These are phyloP conservation scores for Diarsia mendica DNA, from an alignment of 2,888 invertebrate species.

Conservation along the genomic window DNA sequence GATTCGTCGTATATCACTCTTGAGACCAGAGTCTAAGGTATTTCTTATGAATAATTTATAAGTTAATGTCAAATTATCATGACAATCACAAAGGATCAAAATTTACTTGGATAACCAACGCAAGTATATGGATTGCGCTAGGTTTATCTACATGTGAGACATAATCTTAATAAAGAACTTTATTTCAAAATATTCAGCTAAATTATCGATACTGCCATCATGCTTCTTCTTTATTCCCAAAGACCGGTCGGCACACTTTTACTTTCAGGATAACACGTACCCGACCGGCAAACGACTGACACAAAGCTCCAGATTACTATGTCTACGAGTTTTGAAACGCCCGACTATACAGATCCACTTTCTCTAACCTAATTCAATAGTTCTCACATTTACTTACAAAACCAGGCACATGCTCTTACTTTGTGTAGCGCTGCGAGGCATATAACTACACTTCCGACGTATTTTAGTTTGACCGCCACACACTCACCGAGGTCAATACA, in stretches of 20 bases:
- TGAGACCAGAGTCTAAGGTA: background rate
- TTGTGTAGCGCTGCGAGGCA: conserved; percentile 1
- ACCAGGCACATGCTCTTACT: background rate
- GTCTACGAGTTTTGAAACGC: background rate
- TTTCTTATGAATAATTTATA: conserved; percentile 15
- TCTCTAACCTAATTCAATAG: background rate
- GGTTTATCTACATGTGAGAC: background rate
- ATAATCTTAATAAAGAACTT: background rate
- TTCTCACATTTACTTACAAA: background rate
- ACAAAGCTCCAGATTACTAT: background rate
- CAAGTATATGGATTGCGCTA: background rate
- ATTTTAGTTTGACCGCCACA: conserved; percentile 76
- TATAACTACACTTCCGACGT: conserved; percentile 40
- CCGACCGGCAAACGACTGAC: background rate
- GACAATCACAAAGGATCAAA: background rate
- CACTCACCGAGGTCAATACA: conserved; percentile 84
- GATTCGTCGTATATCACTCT: background rate
- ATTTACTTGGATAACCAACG: background rate
- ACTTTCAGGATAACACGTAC: background rate
- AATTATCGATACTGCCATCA: background rate
- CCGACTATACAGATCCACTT: background rate
- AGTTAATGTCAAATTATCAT: conserved; percentile 9
- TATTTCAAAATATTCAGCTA: background rate
- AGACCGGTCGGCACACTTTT: background rate
- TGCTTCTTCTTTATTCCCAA: background rate